A percentile compares a stretch with the other conserved stretches of the same genome.
Conservation (phyloP, 2,888 invertebrate genomes). For the Phyllotreta striolata region DNA sequence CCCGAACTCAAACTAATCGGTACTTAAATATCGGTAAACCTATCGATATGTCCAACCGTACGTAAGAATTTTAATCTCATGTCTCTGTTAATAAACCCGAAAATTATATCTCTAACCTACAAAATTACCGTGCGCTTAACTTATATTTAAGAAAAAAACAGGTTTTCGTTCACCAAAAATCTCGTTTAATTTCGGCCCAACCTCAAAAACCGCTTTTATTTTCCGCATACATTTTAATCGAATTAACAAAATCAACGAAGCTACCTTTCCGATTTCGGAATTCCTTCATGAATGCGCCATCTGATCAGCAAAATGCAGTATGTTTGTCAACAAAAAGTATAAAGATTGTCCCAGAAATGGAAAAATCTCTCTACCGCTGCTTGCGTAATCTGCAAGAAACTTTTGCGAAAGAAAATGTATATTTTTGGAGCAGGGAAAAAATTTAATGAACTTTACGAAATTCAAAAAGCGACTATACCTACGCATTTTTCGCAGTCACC, state of each 20-base stretch:
- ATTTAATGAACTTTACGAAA: too few relatives aligned
- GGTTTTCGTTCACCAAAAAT: conserved; percentile 5
- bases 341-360: too few relatives aligned
- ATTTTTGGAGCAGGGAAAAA: too few relatives aligned
- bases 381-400: too few relatives aligned
- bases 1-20: neutral
- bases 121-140: neutral
- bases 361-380: too few relatives aligned
- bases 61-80: too few relatives aligned
- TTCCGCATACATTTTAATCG: conserved; percentile 6
- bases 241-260: conserved; percentile 6
- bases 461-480: neutral
- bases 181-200: conserved; percentile 7
- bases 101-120: conserved; percentile 7
- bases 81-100: neutral
- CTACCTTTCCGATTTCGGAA: conserved; percentile 7
- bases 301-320: neutral
- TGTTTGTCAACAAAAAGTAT: neutral
- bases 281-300: conserved; percentile 5
- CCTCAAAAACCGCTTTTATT: conserved; percentile 12
- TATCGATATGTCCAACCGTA: too few relatives aligned
- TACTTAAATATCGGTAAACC: neutral
- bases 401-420: too few relatives aligned
- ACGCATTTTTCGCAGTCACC: neutral
- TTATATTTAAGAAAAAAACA: neutral